Evolutionary conservation across 2,888 invertebrate genomes (phyloP), one percentile per base, ranked within the genome.

Genomic region (Argyresthia albistria): DNA sequence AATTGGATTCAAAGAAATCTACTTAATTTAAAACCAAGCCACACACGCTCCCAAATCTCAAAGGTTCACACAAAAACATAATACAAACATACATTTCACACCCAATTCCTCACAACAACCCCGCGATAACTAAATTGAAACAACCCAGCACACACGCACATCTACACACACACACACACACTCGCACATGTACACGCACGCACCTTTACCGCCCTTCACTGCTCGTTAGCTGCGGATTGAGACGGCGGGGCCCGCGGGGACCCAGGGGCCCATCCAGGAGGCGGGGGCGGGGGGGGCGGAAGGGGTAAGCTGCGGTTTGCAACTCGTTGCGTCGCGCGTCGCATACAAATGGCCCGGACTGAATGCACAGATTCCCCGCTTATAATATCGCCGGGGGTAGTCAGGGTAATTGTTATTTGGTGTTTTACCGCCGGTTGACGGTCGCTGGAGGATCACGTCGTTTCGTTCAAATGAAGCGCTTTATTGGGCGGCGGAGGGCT

Each of bases 221-320:
- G 70, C 71, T 78, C 80, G 80, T 79, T 76, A 80, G 73, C 57
- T 67, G 59, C 69, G 65, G 68, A 70, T 70, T 68, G 73, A 66
- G 72, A 67, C 65, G 12, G 35, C 37, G 50, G 10, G 35, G 46
- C 55, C 54, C 52, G 25, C 12, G 49, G 53, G 54, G 49, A 39
- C 49, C 49, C 42, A 4, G 39, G 49, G 14, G 16, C 15, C 37
- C 14, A 35, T 51, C 53, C 55, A 39, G 35, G 47, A 53, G 54
- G 54, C 55, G 55, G 55, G 52, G 54, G 46, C 54, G 54, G 54
- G 57, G 55, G 55, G 52, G 54, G 46, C 54, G 25, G 25, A 25
- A 25, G 25, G 25, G 25, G 25, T 25, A 25, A 25, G 25, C 25
- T 25, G 25, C 25, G 25, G 25, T 25, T 25, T 25, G 25, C 25